These are phyloP conservation scores for Rotaria socialis DNA, from an alignment of 2,888 invertebrate species.

Conservation along the genomic window DNA sequence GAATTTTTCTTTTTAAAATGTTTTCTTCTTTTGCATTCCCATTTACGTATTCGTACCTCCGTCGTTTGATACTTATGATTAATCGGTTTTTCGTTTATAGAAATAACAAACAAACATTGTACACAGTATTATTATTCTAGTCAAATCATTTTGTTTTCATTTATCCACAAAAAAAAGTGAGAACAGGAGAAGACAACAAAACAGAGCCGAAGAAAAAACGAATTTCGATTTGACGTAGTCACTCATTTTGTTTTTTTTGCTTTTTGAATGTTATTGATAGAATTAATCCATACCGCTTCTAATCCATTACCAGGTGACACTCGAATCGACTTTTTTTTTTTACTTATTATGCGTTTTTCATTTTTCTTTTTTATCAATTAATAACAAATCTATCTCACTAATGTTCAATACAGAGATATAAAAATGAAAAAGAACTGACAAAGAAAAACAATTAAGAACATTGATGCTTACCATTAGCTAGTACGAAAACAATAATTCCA, in stretches of 20 bases:
- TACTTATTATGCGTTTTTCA: not conserved
- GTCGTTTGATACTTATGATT: not conserved
- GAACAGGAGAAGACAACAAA: not conserved
- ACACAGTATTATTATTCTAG: not conserved
- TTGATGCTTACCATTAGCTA: not conserved
- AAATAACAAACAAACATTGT: not conserved
- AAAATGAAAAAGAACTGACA: not conserved
- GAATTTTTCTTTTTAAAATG: not conserved
- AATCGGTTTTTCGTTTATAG: not conserved
- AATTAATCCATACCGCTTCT: not conserved
- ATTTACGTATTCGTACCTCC: not conserved
- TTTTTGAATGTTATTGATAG: not conserved
- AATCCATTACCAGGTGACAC: not conserved
- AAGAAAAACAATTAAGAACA: not conserved
- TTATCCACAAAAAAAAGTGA: not conserved
- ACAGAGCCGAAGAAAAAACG: not conserved
- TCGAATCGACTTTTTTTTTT: not conserved
- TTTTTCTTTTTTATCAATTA: not conserved
- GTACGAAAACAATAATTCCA: not conserved
- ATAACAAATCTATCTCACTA: not conserved
- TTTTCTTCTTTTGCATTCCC: not conserved
- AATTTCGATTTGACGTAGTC: too few species aligned
- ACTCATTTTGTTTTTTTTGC: not conserved
- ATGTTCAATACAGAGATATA: not conserved
- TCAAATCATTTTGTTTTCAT: not conserved